Base-by-base conservation (phyloP, 2,113 vertebrate genomes). In the Dermatemys mawii region DNA sequence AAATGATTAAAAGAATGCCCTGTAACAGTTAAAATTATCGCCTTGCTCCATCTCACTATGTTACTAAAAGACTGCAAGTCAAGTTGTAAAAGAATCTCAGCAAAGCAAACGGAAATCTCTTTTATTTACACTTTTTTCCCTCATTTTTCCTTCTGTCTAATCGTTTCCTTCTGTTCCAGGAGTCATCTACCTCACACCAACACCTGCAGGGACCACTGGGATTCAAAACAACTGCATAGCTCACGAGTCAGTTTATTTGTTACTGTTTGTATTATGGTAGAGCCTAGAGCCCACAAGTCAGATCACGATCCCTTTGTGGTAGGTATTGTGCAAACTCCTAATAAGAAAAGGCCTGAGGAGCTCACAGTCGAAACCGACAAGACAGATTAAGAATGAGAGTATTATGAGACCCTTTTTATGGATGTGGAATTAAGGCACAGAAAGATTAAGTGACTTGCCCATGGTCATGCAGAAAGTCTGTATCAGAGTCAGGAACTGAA, bases 1-100 rank as follows among this genome's bases (percentile, higher is more conserved):
- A 92, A 92, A 90, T 84, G 84, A 95, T 81, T 95, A 75, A 78
- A 96, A 96, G 73, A 94, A 88, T 94, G 91, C 91, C 95, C 90
- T 94, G 78, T 41, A 90, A 94, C 94, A 55, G 41, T 92, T 90
- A 19, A 63, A 90, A 93, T 78, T 13, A 96, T 8, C 67, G 91
- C 48, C 78, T 95, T 89, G 48, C 60, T 94, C 57, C 76, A 86
- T 95, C 67, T 90, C 95, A 95, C 22, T 8, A 1, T 51, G 79
- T 63, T 94, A 95, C 91, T 87, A 92, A 83, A 94, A 79, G 50
- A 70, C 51, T 83, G 46, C 75, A 92, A 73, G 35, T 89, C 84
- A 82, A n/a, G 67, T 49, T 92, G 92, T 76, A 86, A 90, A 50
- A 70, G 90, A 75, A 49, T 88, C 41, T 48, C 93, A 78, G 54